A percentile compares a stretch with the other conserved stretches of the same genome.
These are phyloP conservation scores for Thalassoma bifasciatum DNA, from an alignment of 2,113 vertebrate genomes.

Conservation along the genomic window DNA sequence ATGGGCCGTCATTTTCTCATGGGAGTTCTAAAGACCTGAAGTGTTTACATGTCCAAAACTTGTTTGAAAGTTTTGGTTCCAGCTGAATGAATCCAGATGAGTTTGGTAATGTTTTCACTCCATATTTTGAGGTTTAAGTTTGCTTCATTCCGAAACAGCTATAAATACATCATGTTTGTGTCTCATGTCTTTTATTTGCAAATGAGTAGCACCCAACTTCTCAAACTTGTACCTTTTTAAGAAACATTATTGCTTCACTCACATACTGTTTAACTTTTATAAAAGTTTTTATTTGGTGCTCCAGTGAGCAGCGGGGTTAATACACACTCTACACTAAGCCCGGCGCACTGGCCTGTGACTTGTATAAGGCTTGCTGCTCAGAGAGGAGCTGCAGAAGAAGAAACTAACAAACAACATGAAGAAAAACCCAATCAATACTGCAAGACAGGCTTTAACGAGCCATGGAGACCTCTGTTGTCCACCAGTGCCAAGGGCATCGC, in stretches of 20 bases:
- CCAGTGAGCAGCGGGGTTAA: not conserved
- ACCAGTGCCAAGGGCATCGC: not conserved
- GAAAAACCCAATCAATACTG: constrained; percentile 18
- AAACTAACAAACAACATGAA: constrained; percentile 6
- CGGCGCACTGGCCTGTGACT: not conserved
- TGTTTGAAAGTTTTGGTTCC: too few species aligned
- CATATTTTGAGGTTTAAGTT: too few species aligned
- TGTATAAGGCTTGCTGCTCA: not conserved
- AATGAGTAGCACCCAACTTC: not conserved
- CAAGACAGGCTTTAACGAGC: constrained; percentile 37
- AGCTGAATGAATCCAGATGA: not conserved
- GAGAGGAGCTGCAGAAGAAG: not conserved
- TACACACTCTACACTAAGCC: not conserved
- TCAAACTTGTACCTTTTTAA: too few species aligned
- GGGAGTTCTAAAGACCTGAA: too few species aligned
- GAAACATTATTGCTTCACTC: not conserved
- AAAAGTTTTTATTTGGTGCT: not conserved
- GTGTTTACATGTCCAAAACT: too few species aligned
- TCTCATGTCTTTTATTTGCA: not conserved
- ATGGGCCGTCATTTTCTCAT: too few species aligned
- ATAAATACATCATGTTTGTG: not conserved
- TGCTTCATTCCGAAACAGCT: not conserved
- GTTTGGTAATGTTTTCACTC: not conserved
- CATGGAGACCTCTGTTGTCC: constrained; percentile 19
- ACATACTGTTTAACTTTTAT: not conserved